Base-by-base conservation (phyloP, 2,797 vertebrate species). In the Clarias pachynema region DNA sequence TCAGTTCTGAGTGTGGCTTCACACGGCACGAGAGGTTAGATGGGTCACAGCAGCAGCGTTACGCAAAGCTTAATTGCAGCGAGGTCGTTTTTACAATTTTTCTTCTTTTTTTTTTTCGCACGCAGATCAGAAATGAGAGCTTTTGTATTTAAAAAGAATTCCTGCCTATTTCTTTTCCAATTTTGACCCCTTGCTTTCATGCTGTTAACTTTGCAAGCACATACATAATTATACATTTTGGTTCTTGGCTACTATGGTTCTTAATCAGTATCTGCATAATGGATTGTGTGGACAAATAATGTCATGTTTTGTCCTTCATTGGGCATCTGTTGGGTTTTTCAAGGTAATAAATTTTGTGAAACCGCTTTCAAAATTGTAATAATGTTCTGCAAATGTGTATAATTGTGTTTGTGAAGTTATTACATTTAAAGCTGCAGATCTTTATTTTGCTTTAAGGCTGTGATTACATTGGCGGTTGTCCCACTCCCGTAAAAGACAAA, bases 1-100 rank as follows among this genome's bases (percentile, higher is more conserved):
- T 74, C 40, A 53, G 56, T 59, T 84, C 59, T 34, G 62, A 78
- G 44, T 37, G 22, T 18, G n/a, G 59, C 40, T 85, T 69, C 44
- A 44, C 62, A 31, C 82, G 44, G 79, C 59, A n/a, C 49, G 56
- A 40, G n/a, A 37, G 14, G 59, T 44, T 56, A 26, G 34, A n/a
- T 37, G 60, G 68, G 84, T 66, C 70, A 16, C 5, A 31, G 37
- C 18, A 34, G 70, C 14, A 1, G 0, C 4, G 0, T 40, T 78
- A 37, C 12, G 22, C 75, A 60, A 20, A 15, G 31, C 57, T 60
- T 79, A 79, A 79, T 24, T 60, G 57, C 75, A 79, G 9, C 2
- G 1, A 37, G 22, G 57, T 77, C 18, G 6, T 53, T 18, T 31
- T n/a, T 59, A 5, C 34, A 34, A 2, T n/a, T n/a, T n/a, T n/a